Conservation (phyloP, 2,797 vertebrate genomes). For the Orestias chungarensis region DNA sequence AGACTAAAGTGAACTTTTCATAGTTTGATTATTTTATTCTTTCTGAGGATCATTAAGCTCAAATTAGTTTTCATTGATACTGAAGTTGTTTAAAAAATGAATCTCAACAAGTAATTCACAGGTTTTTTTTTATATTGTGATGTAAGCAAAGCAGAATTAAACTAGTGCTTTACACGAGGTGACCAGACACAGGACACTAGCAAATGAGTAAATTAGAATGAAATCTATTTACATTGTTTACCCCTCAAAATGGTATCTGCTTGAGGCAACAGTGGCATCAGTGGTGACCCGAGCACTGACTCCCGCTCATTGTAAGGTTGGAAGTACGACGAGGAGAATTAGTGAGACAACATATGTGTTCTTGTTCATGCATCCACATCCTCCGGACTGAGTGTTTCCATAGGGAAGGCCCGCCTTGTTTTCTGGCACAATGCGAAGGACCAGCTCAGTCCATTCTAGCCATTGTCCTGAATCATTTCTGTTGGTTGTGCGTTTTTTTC, state of each 20-base stretch:
- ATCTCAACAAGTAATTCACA: background rate
- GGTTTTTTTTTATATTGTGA: background rate
- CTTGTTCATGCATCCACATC: constrained; percentile 76
- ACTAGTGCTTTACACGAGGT: background rate
- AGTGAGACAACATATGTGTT: constrained; percentile 89
- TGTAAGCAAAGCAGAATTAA: background rate
- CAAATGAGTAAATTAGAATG: background rate
- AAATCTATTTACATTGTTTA: background rate
- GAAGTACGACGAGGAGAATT: constrained; percentile 90
- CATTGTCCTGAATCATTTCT: background rate
- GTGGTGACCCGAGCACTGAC: constrained; percentile 85
- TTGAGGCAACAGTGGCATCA: constrained; percentile 69
- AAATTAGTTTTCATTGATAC: background rate
- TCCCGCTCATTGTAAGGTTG: constrained; percentile 95
- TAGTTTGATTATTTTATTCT: background rate
- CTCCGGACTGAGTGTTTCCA: constrained; percentile 68
- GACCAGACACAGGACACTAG: background rate
- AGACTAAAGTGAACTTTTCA: background rate
- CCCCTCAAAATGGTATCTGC: background rate
- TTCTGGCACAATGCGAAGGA: constrained; percentile 82
- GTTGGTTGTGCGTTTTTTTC: background rate
- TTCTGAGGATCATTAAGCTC: background rate
- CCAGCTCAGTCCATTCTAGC: constrained; percentile 64
- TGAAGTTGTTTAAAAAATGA: background rate
- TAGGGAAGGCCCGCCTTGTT: constrained; percentile 56